Percentiles rank a stretch among this genome's conserved stretches.
phyloP scores from a whole-genome alignment of 2,113 vertebrate genomes.

The Tursiops truncatus region DNA sequence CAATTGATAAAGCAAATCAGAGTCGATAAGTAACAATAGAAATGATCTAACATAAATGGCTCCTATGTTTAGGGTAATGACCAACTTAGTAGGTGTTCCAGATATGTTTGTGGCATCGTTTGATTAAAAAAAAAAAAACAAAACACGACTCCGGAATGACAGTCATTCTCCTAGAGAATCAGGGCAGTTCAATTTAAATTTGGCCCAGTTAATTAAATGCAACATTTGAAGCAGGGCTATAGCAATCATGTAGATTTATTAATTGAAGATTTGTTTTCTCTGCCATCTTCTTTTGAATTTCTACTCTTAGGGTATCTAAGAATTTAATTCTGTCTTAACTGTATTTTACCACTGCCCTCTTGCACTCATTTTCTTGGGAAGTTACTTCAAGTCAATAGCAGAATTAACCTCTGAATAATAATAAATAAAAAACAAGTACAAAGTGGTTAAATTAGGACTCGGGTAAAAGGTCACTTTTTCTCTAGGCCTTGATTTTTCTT shows the following conservation, averaged over 20 bases:
- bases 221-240: neutral
- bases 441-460: neutral
- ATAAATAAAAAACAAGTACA: neutral
- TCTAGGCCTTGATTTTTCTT: slow-evolving; percentile 42
- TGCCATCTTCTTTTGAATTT: neutral
- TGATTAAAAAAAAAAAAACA: neutral
- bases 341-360: neutral
- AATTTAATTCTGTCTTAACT: neutral
- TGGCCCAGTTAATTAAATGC: neutral
- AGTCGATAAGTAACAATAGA: neutral
- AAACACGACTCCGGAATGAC: neutral
- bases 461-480: slow-evolving; percentile 71
- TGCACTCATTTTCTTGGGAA: neutral
- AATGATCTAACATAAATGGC: neutral
- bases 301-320: neutral
- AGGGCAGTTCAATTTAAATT: neutral
- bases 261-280: neutral
- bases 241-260: neutral
- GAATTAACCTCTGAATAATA: neutral
- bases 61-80: neutral
- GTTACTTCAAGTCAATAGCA: neutral
- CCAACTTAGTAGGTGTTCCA: neutral
- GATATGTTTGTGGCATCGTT: neutral
- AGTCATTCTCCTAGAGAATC: neutral
- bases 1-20: neutral